A percentile compares a stretch with the other conserved stretches of the same genome.
Evolutionary conservation across 64 coral and sea anemone genomes (phyloP).

Genomic region (Actinia equina): DNA sequence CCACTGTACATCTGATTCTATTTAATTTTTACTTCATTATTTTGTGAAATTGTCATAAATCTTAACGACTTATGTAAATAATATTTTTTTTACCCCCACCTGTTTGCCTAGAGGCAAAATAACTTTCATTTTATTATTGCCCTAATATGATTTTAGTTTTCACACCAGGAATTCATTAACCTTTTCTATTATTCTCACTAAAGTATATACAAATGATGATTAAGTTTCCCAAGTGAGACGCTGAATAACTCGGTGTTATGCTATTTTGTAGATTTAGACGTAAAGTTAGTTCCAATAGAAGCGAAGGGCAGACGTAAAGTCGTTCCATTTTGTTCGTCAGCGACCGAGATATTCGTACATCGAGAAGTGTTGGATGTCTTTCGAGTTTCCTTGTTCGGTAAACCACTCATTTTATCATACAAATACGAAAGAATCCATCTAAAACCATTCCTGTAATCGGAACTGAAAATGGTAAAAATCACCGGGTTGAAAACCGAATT

Average conservation of each 20-base stretch:
- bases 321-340: neutral
- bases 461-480: constrained; percentile 70
- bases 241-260: neutral
- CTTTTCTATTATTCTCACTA: neutral
- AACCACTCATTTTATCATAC: neutral
- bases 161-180: neutral
- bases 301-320: neutral
- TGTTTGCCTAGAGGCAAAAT: neutral
- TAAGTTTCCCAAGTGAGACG: neutral
- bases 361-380: neutral
- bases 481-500: constrained; percentile 83
- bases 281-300: neutral
- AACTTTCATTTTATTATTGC: neutral
- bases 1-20: too few species aligned
- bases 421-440: constrained; percentile 23
- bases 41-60: too few species aligned
- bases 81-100: neutral
- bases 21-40: too few species aligned
- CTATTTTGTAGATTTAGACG: neutral
- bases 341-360: neutral
- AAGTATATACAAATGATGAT: neutral
- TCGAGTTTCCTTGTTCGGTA: neutral
- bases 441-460: constrained; percentile 74
- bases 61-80: neutral
- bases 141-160: neutral